Evolutionary conservation across 2,888 invertebrate species (phyloP), one percentile per base, ranked within the genome.

Genomic region (Nyleta sp.): DNA sequence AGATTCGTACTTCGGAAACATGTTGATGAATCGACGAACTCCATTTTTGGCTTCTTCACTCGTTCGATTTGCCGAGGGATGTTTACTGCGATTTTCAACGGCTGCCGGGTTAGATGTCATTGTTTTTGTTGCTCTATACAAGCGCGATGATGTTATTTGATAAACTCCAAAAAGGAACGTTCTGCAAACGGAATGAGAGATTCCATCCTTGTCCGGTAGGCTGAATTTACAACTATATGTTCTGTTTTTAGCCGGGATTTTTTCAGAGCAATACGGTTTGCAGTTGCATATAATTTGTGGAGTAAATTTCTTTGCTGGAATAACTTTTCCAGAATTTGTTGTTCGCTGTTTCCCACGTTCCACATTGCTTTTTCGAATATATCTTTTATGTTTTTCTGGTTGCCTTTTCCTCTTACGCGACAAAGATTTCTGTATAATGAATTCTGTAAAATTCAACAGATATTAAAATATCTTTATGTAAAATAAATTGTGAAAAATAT

Each of bases 221-320:
- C 8, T 15, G n/a, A 55, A 76, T 50, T 46, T 10, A 22, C 62
- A 75, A 17, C 1, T 53, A n/a, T 42, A 60, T 2, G 50, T 28
- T 6, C 53, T 42, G 15, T 44, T 24, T 17, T 53, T 71, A 11
- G 2, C 11, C 8, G 33, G 53, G 18, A 75, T 68, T 18, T 62
- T 68, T 31, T 53, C 35, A 1, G 44, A 7, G 17, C 75, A 75
- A 20, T 60, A 10, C 7, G 24, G 24, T 22, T 57, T 40, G 15
- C 75, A 75, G 38, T 40, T 48, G 42, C 75, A 75, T 5, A 62
- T 22, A 22, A 17, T 40, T 46, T 75, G 68, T 2, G 68, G 17
- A 10, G 18, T 18, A 31, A 70, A 70, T 17, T 20, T 28, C 28
- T 50, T 72, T 6, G 28, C 72, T 4, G 28, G 40, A 6, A 64